Base-by-base conservation (phyloP, 2,797 vertebrate genomes). In the Typhlichthys subterraneus region DNA sequence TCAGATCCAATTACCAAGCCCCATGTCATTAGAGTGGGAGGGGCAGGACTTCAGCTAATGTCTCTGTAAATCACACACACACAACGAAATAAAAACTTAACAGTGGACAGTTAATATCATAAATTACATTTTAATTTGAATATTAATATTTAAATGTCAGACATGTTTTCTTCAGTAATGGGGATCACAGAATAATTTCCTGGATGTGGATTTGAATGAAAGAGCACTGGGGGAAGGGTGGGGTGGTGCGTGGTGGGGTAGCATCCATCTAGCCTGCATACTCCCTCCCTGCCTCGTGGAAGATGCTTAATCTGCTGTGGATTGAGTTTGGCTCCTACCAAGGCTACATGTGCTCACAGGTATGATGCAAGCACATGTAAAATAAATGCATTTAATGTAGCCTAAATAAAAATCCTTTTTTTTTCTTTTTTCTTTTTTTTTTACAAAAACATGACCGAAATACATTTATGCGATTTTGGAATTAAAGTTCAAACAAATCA, bases 81-180 rank as follows among this genome's bases (percentile, higher is more conserved):
- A 94, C 94, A 92, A 92, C 93, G 89, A 69, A 90, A 84, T 90
- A 92, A 78, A 88, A 90, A 93, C 94, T 93, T 94, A 93, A 94
- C 94, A 95, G 88, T 81, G 90, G 88, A 77, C 87, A 92, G 93
- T 95, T 94, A 94, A 92, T 87, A 73, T 79, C 81, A 83, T 82
- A 90, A 90, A 86, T 87, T 82, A 70, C 72, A 52, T 75, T 82
- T 86, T 83, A 78, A 87, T 87, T 87, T 83, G 82, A 85, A 86
- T 87, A 86, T 86, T 93, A 93, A 93, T 91, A 90, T 91, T 75
- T 66, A 88, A 91, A 84, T 75, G 89, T 85, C 84, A 82, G 55
- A 61, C 58, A 23, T 55, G 53, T 84, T 86, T 76, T 38, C 33
- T 31, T 68, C 23, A 82, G 86, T 87, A 92, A 92, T 92, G 80